Evolutionary conservation across 2,113 vertebrate genomes (phyloP).

Genomic region (Trochalopteron elliotii): DNA sequence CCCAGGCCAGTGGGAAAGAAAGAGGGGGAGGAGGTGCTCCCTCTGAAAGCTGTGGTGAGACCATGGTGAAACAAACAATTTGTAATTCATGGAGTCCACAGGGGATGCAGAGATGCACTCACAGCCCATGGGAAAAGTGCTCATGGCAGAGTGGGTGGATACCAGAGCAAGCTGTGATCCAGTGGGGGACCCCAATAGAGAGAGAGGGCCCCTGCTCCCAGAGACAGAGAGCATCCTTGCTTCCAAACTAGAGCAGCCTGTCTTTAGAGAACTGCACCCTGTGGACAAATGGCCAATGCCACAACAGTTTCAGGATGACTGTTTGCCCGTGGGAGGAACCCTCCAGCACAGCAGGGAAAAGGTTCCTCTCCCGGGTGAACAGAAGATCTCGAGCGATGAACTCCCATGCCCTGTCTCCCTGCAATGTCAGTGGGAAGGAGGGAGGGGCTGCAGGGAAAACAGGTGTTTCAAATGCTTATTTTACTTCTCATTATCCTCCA

Average conservation of each 20-base stretch:
- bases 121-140: not conserved
- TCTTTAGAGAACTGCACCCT: not conserved
- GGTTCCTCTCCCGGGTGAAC: not conserved
- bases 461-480: not conserved
- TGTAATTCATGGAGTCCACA: not conserved
- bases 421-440: rapidly evolving
- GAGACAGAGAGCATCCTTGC: not conserved
- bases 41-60: not conserved
- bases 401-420: not conserved
- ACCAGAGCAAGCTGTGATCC: not conserved
- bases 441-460: too few relatives aligned
- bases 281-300: not conserved
- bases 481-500: not conserved
- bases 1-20: not conserved
- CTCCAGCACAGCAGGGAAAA: not conserved
- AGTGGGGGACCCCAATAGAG: rapidly evolving
- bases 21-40: not conserved
- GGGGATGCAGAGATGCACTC: not conserved
- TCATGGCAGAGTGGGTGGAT: rapidly evolving
- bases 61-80: not conserved
- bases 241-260: not conserved
- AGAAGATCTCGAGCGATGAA: too few relatives aligned
- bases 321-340: not conserved
- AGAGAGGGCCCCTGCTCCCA: not conserved
- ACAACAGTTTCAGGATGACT: not conserved